These are phyloP conservation scores for Dryocosmus kuriphilus DNA, from an alignment of 2,888 invertebrate genomes.

Conservation along the genomic window DNA sequence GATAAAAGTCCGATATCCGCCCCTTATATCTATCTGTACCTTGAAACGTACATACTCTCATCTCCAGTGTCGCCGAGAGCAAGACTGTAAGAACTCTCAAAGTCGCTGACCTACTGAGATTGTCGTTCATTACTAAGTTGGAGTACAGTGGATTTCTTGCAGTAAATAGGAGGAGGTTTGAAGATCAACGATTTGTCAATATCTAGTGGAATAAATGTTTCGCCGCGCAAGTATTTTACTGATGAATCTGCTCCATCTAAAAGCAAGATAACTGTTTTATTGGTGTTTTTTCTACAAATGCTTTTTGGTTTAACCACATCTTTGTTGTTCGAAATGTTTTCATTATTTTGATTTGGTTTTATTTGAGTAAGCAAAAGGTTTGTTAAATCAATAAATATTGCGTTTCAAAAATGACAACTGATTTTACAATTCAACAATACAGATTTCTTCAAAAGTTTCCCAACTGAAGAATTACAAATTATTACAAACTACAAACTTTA, in stretches of 20 bases:
- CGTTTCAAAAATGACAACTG: too few relatives aligned
- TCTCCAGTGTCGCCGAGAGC: not conserved
- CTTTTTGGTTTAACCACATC: too few relatives aligned
- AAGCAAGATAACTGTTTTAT: not conserved
- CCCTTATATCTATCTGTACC: constrained; percentile 42
- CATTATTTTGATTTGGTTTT: too few relatives aligned
- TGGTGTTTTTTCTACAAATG: too few relatives aligned
- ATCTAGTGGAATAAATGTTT: not conserved
- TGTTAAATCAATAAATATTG: too few relatives aligned
- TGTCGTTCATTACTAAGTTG: constrained; percentile 17
- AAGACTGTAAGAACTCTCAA: not conserved
- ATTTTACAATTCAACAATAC: too few relatives aligned
- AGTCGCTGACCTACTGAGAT: constrained; percentile 15
- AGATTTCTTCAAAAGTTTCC: too few relatives aligned
- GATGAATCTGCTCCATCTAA: not conserved
- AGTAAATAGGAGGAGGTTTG: not conserved
- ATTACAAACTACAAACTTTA: too few relatives aligned
- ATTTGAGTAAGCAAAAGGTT: too few relatives aligned
- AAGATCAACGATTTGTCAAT: not conserved
- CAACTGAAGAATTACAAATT: too few relatives aligned
- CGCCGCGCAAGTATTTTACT: not conserved
- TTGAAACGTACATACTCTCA: not conserved
- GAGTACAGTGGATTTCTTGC: not conserved
- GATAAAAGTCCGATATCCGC: constrained; percentile 50
- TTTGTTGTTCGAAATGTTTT: too few relatives aligned